Conservation (phyloP, 2,888 invertebrate genomes). For the Cerastis rubricosa region DNA sequence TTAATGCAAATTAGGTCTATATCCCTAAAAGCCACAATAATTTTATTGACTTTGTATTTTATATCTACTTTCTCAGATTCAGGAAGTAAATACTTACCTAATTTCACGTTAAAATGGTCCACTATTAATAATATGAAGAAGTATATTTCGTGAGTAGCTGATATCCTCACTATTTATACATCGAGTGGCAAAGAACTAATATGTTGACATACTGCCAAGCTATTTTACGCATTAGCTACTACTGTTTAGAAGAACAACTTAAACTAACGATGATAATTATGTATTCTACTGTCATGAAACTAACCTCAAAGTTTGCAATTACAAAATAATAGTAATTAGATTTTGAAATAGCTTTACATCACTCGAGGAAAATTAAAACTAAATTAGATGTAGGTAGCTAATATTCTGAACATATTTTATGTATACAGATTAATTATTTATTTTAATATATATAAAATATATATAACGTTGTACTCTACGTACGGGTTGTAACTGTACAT, state of each 20-base stretch:
- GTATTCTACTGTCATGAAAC: background rate
- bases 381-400: slow-evolving; percentile 17
- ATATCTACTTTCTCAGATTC: background rate
- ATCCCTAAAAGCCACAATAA: background rate
- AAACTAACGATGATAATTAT: slow-evolving; percentile 15
- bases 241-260: slow-evolving; percentile 27
- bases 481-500: background rate
- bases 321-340: slow-evolving; percentile 13
- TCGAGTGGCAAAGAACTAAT: slow-evolving; percentile 60
- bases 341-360: slow-evolving; percentile 24
- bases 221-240: slow-evolving; percentile 62
- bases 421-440: slow-evolving; percentile 6
- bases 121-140: slow-evolving; percentile 37
- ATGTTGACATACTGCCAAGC: slow-evolving; percentile 66
- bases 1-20: background rate
- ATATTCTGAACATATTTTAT: slow-evolving; percentile 10
- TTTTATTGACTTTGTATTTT: background rate
- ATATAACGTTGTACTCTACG: background rate
- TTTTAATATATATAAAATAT: background rate
- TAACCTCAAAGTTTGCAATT: background rate
- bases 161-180: slow-evolving; percentile 62
- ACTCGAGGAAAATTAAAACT: slow-evolving; percentile 42
- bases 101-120: slow-evolving; percentile 9
- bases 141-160: slow-evolving; percentile 46
- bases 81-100: background rate